These are phyloP conservation scores for Metaphire vulgaris DNA, from an alignment of 1,140 invertebrate species.

Conservation along the genomic window DNA sequence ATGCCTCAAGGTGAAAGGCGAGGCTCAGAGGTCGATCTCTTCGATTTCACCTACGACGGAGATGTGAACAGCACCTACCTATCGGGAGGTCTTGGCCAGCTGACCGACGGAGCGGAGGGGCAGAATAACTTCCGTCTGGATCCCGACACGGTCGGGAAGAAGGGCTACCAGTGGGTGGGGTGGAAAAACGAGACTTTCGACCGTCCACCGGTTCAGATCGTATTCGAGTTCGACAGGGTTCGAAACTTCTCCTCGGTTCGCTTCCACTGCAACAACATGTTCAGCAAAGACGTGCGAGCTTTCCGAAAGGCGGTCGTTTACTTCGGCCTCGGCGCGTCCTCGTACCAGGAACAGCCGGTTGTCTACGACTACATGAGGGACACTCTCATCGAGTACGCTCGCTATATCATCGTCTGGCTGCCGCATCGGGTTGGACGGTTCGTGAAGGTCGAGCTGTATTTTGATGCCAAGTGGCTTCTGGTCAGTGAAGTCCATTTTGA, in stretches of 20 bases:
- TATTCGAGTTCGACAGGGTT: conserved; percentile 79
- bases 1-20: conserved; percentile 74
- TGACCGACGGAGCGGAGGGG: conserved; percentile 71
- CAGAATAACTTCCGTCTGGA: conserved; percentile 70
- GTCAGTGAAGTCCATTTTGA: conserved; percentile 68
- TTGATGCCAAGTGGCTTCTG: conserved; percentile 79
- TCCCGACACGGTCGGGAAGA: conserved; percentile 61
- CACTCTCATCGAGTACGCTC: conserved; percentile 70
- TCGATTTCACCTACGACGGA: conserved; percentile 87
- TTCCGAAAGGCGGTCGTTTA: conserved; percentile 60
- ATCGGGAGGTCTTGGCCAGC: conserved; percentile 72
- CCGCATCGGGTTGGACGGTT: conserved; percentile 74
- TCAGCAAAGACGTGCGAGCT: conserved; percentile 60
- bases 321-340: conserved; percentile 61
- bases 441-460: conserved; percentile 71
- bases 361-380: conserved; percentile 67
- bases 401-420: conserved; percentile 75
- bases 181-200: conserved; percentile 69
- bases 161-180: conserved; percentile 61
- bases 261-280: conserved; percentile 71
- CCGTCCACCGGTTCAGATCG: conserved; percentile 39
- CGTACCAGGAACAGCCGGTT: conserved; percentile 67
- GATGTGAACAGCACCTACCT: conserved; percentile 52
- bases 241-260: conserved; percentile 79
- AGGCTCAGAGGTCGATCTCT: conserved; percentile 70